phyloP scores from a whole-genome alignment of 2,113 vertebrate species.

The Pterophyllum scalare region DNA sequence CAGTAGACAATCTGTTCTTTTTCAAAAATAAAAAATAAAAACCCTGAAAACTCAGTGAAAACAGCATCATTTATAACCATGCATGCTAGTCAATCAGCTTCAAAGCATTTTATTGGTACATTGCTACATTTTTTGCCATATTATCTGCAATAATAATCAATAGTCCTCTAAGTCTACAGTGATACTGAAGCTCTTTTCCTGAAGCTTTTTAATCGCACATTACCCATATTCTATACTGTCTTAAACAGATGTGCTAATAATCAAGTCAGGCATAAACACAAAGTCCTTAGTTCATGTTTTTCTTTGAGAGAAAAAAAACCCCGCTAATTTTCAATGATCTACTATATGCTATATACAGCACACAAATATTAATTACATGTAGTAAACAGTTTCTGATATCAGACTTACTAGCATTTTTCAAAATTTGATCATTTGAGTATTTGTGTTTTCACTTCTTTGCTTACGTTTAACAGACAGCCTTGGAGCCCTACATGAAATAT shows the following conservation, averaged over 20 bases:
- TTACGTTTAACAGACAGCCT: background rate
- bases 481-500: background rate
- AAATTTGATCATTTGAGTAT: background rate
- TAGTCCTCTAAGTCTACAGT: background rate
- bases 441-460: background rate
- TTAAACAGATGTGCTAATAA: background rate
- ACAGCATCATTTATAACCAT: background rate
- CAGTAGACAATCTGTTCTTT: too few relatives aligned
- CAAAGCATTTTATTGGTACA: background rate
- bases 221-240: background rate
- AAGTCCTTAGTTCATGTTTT: background rate
- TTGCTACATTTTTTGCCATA: background rate
- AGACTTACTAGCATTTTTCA: background rate
- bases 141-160: background rate
- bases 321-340: background rate
- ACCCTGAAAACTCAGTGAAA: background rate
- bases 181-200: accelerated
- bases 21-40: background rate
- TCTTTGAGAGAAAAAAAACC: too few relatives aligned
- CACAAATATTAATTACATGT: background rate
- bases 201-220: background rate
- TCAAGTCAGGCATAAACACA: background rate
- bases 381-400: background rate
- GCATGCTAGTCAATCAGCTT: background rate
- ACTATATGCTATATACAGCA: background rate